These are phyloP conservation scores for Semibalanus balanoides DNA, from an alignment of 1,140 invertebrate species.

Conservation along the genomic window DNA sequence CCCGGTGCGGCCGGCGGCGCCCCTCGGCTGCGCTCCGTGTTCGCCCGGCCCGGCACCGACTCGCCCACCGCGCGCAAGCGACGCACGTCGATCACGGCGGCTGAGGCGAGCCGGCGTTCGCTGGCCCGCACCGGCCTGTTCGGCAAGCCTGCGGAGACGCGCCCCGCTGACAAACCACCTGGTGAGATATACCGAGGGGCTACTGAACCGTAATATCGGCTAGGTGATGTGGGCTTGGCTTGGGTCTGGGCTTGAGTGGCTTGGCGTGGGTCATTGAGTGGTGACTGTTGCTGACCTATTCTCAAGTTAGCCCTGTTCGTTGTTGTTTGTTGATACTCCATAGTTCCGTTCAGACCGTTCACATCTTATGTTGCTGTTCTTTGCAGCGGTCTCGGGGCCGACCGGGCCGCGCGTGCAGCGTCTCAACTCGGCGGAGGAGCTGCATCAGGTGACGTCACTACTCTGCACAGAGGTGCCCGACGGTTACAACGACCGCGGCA, in stretches of 20 bases:
- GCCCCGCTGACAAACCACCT: background rate
- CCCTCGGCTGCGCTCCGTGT: background rate
- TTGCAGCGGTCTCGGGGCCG: no score
- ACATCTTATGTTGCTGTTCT: background rate
- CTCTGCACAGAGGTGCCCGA: background rate
- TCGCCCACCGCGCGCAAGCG: background rate
- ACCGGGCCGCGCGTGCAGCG: background rate
- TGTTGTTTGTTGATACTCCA: background rate
- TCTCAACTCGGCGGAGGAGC: background rate
- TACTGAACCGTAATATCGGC: no score
- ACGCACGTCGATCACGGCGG: no score
- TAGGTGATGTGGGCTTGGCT: background rate
- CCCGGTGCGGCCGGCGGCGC: no score
- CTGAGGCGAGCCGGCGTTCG: background rate
- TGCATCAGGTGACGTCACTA: background rate
- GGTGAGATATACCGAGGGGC: background rate
- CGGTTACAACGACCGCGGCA: background rate
- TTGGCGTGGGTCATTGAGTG: no score
- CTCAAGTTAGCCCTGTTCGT: background rate
- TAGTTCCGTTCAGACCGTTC: background rate
- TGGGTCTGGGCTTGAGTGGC: no score
- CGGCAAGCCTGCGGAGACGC: background rate
- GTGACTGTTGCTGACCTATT: no score
- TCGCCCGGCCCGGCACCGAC: background rate
- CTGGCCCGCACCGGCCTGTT: background rate